Evolutionary conservation across 1,140 invertebrate species (phyloP).

Genomic region (Temnothorax longispinosus): DNA sequence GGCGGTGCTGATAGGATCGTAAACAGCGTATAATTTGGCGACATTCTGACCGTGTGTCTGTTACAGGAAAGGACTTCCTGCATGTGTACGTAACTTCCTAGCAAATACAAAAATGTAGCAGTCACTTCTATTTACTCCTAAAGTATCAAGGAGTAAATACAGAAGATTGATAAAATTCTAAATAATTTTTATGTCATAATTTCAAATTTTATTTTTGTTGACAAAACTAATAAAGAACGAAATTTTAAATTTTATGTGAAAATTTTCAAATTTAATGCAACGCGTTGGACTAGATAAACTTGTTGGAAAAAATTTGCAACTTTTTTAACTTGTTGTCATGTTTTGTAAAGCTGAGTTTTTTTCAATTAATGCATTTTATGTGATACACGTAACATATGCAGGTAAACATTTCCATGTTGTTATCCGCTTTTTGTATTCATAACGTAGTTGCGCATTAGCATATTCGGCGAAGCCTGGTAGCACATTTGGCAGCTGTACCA

Average conservation of each 20-base stretch:
- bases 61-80: neutral
- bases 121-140: neutral
- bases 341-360: neutral
- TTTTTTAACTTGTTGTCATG: neutral
- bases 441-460: conserved; percentile 31
- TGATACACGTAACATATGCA: neutral
- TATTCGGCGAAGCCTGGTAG: conserved; percentile 10
- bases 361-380: conserved; percentile 19
- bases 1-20: conserved; percentile 30
- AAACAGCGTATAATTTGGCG: conserved; percentile 43
- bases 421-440: conserved; percentile 31
- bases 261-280: neutral
- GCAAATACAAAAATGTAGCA: neutral
- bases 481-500: conserved; percentile 31
- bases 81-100: neutral
- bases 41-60: conserved; percentile 20
- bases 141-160: neutral
- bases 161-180: neutral
- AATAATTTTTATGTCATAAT: neutral
- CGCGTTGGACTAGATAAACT: neutral
- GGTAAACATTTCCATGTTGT: conserved; percentile 6
- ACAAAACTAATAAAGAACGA: neutral
- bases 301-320: neutral
- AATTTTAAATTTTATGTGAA: neutral
- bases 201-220: neutral